These are phyloP conservation scores for Platorchestia sp. DNA, from an alignment of 1,140 invertebrate species.

Conservation along the genomic window DNA sequence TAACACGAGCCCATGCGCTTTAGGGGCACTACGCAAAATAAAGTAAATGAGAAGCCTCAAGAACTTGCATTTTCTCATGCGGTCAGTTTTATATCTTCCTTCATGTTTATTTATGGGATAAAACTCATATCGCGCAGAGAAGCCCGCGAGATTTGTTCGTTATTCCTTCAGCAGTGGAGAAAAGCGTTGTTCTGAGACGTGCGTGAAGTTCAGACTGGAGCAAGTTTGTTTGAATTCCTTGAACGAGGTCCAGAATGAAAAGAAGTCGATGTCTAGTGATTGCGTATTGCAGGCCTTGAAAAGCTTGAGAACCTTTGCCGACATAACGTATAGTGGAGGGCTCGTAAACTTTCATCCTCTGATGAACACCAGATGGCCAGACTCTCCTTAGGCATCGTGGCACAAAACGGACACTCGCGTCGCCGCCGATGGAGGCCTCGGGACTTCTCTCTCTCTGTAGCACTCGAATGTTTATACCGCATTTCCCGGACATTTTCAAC, in stretches of 20 bases:
- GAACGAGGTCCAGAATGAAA: conserved; percentile 19
- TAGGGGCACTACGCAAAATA: not conserved
- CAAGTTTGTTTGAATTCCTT: not conserved
- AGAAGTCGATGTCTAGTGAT: conserved; percentile 28
- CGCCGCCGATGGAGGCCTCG: not conserved
- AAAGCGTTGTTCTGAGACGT: not conserved
- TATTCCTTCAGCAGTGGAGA: not conserved
- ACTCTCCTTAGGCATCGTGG: not conserved
- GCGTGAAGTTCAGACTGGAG: not conserved
- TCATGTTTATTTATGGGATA: not conserved
- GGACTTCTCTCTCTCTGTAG: not conserved
- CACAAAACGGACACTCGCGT: not conserved
- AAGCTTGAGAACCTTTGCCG: conserved; percentile 1
- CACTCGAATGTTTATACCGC: conserved; percentile 13
- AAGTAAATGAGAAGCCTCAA: not conserved
- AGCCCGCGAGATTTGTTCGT: not conserved
- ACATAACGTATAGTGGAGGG: not conserved
- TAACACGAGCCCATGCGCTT: not conserved
- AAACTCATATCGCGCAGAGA: not conserved
- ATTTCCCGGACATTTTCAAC: conserved; percentile 50
- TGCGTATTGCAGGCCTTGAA: not conserved
- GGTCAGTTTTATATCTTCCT: not conserved
- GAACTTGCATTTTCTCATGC: not conserved
- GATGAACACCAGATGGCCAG: not conserved
- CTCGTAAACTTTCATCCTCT: conserved; percentile 7